Evolutionary conservation across 1,140 invertebrate species (phyloP), one percentile per base, ranked within the genome.

Genomic region (Drosophila eugracilis): DNA sequence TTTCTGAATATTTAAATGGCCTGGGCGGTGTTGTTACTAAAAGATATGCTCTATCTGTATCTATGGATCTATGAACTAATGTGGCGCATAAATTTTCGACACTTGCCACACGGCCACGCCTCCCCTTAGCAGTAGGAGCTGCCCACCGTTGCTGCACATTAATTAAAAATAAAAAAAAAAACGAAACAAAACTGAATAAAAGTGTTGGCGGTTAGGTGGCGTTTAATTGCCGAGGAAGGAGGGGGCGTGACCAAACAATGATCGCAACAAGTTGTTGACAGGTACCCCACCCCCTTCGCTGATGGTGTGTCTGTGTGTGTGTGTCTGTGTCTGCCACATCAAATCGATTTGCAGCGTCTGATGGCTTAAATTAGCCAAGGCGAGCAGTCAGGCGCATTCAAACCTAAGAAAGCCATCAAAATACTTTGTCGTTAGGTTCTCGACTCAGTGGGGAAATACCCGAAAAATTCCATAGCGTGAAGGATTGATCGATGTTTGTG

Each of bases 261-360:
- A 86, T 85, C 81, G 75, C 80, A 86, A 77, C 80, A 85, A 60
- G 77, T 69, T 74, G 67, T 52, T 78, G 80, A 75, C 81, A 67
- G 63, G 32, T 62, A 65, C 63, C 26, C 45, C 21, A 21, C 63
- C 63, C 26, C 45, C 21, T 32, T 24, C 17, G n/a, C n/a, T n/a
- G n/a, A n/a, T n/a, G n/a, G n/a, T n/a, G n/a, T n/a, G n/a, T n/a
- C n/a, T n/a, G n/a, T n/a, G 12, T 47, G 9, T 28, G 12, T 24
- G 17, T 4, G 12, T 14, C 21, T 21, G 15, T 28, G 24, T 15
- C 32, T 60, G 37, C 78, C 78, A 78, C 80, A 80, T 73, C 80
- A 48, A 85, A 85, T 85, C 62, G 54, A 85, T 85, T 85, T 80
- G 71, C 45, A 24, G 44, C 71, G 48, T 26, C 69, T 50, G 55